phyloP scores from a whole-genome alignment of 1,140 invertebrate genomes.

The Teleogryllus occipitalis region DNA sequence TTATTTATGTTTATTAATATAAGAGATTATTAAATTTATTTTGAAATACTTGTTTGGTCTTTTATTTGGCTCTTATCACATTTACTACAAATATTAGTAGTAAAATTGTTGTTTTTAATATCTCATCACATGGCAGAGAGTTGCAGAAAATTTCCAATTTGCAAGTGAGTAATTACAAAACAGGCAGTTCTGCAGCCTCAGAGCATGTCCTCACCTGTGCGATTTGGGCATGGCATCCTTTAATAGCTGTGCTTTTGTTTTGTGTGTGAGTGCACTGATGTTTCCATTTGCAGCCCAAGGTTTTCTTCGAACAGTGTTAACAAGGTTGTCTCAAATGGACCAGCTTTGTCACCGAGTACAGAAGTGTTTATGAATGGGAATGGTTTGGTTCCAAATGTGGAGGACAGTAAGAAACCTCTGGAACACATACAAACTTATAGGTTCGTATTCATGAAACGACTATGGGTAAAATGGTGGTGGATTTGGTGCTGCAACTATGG shows the following conservation, averaged over 20 bases:
- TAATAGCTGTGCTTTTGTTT: conserved; percentile 19
- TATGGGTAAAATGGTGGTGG: background rate
- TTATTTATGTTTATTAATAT: background rate
- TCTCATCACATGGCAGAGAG: too few relatives aligned
- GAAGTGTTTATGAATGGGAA: conserved; percentile 23
- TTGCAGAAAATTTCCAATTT: too few relatives aligned
- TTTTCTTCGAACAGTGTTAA: conserved; percentile 19
- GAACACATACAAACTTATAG: conserved; percentile 77
- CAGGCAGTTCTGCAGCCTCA: background rate
- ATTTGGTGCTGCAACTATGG: conserved; percentile 8
- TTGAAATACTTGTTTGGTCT: background rate
- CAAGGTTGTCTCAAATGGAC: conserved; percentile 15
- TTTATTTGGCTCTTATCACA: background rate
- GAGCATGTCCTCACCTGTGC: background rate
- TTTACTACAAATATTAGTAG: too few relatives aligned
- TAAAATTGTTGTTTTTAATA: too few relatives aligned
- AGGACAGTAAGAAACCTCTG: conserved; percentile 59
- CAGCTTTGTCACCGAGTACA: conserved; percentile 21
- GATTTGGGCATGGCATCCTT: background rate
- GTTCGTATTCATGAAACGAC: conserved; percentile 39
- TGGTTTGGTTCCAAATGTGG: conserved; percentile 28
- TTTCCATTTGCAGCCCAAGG: conserved; percentile 22
- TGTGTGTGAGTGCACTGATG: conserved; percentile 19
- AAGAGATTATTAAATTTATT: background rate
- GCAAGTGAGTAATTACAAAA: background rate